phyloP scores from a whole-genome alignment of 2,888 invertebrate species.

The Plemyria rubiginata region DNA sequence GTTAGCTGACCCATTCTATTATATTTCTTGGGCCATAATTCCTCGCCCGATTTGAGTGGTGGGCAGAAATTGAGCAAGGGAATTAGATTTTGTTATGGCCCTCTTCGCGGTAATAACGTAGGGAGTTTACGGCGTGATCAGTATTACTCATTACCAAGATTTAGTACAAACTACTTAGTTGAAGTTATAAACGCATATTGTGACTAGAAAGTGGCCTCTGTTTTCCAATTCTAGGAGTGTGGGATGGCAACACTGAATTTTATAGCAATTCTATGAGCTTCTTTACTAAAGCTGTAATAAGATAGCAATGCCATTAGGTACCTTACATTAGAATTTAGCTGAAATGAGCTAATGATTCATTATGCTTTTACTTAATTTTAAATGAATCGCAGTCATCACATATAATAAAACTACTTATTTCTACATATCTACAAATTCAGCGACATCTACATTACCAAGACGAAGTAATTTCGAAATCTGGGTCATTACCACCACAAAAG shows the following conservation, averaged over 20 bases:
- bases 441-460: conserved; percentile 46
- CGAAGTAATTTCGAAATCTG: conserved; percentile 58
- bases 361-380: too few relatives aligned
- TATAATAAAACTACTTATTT: too few relatives aligned
- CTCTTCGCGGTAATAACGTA: conserved; percentile 40
- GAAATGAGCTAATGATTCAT: too few relatives aligned
- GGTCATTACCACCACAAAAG: conserved; percentile 50
- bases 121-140: conserved; percentile 35
- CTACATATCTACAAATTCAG: background rate
- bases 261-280: too few relatives aligned
- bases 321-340: too few relatives aligned
- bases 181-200: too few relatives aligned
- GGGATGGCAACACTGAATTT: too few relatives aligned
- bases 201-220: too few relatives aligned
- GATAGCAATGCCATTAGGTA: too few relatives aligned
- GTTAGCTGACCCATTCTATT: conserved; percentile 74
- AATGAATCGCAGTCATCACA: too few relatives aligned
- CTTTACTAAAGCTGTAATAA: too few relatives aligned
- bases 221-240: too few relatives aligned
- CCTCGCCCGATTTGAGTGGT: conserved; percentile 52
- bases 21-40: conserved; percentile 54
- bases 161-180: background rate
- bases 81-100: conserved; percentile 48
- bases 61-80: conserved; percentile 48
- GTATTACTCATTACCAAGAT: conserved; percentile 17